These are phyloP conservation scores for Drosophila nikananu DNA, from an alignment of 1,140 invertebrate genomes.

Conservation along the genomic window DNA sequence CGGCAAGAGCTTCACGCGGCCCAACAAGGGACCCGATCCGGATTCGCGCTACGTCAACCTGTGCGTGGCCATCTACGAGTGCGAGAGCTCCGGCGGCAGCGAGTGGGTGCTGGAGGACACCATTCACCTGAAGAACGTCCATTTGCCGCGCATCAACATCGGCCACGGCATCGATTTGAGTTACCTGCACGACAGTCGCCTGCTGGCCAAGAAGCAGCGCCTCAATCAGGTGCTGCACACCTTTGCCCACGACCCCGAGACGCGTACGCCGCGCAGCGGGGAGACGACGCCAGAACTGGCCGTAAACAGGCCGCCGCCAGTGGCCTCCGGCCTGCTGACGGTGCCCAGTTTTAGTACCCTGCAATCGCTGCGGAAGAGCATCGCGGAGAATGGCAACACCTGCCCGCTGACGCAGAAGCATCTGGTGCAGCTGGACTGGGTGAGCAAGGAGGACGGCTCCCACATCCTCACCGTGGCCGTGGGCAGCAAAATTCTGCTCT, in stretches of 20 bases:
- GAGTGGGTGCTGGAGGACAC: conserved; percentile 99
- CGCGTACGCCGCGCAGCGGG: conserved; percentile 86
- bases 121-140: conserved; percentile 95
- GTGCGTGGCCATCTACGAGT: conserved; percentile 99
- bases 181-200: conserved; percentile 93
- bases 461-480: conserved; percentile 99
- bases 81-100: conserved; percentile 98
- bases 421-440: conserved; percentile 98
- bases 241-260: conserved; percentile 87
- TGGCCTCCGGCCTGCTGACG: conserved; percentile 89
- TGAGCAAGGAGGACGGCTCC: conserved; percentile 99
- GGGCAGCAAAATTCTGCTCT: conserved; percentile 95
- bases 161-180: conserved; percentile 93
- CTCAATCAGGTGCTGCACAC: conserved; percentile 90
- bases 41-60: conserved; percentile 96
- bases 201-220: conserved; percentile 91
- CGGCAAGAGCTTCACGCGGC: conserved; percentile 93
- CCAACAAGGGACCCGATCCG: conserved; percentile 89
- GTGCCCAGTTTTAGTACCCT: conserved; percentile 97
- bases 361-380: conserved; percentile 94
- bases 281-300: conserved; percentile 82
- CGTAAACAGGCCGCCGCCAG: conserved; percentile 77
- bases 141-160: conserved; percentile 92
- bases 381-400: conserved; percentile 95
- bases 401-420: conserved; percentile 95